Evolutionary conservation across 2,797 vertebrate genomes (phyloP).

Genomic region (Oophaga sylvatica): DNA sequence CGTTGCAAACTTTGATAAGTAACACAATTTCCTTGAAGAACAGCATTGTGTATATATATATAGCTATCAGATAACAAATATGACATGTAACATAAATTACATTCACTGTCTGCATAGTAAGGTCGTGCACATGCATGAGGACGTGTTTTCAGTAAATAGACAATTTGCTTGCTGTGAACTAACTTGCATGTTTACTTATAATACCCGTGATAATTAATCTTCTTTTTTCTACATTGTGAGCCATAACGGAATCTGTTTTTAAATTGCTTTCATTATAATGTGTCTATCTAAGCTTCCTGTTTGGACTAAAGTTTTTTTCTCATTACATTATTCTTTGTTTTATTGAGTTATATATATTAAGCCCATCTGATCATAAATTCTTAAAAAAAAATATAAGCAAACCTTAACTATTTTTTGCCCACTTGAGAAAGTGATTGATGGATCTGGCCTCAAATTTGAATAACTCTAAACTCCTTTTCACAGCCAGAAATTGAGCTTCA

Average conservation of each 20-base stretch:
- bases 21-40: not conserved
- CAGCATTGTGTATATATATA: not conserved
- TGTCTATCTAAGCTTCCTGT: not conserved
- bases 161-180: constrained; percentile 40
- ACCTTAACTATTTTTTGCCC: not conserved
- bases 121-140: constrained; percentile 44
- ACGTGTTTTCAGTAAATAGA: constrained; percentile 2
- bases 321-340: not conserved
- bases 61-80: too few species aligned
- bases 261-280: not conserved
- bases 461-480: constrained; percentile 65
- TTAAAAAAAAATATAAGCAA: not conserved
- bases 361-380: not conserved
- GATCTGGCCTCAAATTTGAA: not conserved
- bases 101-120: constrained; percentile 9
- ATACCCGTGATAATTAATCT: constrained; percentile 18
- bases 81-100: not conserved
- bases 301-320: constrained; percentile 1
- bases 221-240: constrained; percentile 6
- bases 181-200: constrained; percentile 43
- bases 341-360: not conserved
- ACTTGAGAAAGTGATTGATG: not conserved
- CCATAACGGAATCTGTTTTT: not conserved
- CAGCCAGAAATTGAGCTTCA: constrained; percentile 96
- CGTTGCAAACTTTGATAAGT: not conserved